Base-by-base conservation (phyloP, 2,113 vertebrate genomes). In the Oreotrochilus melanogaster region DNA sequence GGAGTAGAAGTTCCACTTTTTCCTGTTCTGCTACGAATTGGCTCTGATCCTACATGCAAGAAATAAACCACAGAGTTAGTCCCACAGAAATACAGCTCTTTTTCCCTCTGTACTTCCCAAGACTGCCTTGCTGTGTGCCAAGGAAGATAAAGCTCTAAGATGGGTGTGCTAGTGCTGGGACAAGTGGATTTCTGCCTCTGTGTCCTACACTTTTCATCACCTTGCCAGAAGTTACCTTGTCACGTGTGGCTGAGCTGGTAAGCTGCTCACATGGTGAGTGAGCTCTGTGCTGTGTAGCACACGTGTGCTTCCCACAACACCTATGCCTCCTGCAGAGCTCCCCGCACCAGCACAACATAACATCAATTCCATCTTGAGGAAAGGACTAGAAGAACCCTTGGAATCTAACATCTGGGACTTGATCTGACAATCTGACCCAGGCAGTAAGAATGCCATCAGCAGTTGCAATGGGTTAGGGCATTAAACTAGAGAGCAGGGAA, bases 1-100 rank as follows among this genome's bases (percentile, higher is more conserved):
- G 99, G 99, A 3, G 99, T 99, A 83, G 99, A 99, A 86, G 99
- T 98, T 48, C 99, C 99, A 75, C 99, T 99, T 67, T 99, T 99
- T 86, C 98, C 98, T 45, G 99, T 98, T 78, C 99, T 98, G 96
- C 98, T 98, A 89, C 99, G 99, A 91, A 98, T 97, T 22, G 99
- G 98, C 58, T 99, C 99, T 92, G 99, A 98, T 64, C 99, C 99
- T 99, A 86, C 8, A 62, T 57, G 15, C 67, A 89, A 71, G 35
- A 76, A 19, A 2, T 0, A 64, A 39, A 7, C 4, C 53, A 53
- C 28, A 85, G 47, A 9, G 53, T 93, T 93, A 91, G 72, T 65
- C 18, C 5, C 28, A 89, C n/a, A 57, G 51, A 53, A 86, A 33
- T 23, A 70, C 17, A 89, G 37, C 19, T 61, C 30, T 43, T 78